A percentile compares a stretch with the other conserved stretches of the same genome.
These are phyloP conservation scores for Pseudorhiza aurosa DNA, from an alignment of 30 jellyfish, hydroid and myxozoan genomes.

Conservation along the genomic window DNA sequence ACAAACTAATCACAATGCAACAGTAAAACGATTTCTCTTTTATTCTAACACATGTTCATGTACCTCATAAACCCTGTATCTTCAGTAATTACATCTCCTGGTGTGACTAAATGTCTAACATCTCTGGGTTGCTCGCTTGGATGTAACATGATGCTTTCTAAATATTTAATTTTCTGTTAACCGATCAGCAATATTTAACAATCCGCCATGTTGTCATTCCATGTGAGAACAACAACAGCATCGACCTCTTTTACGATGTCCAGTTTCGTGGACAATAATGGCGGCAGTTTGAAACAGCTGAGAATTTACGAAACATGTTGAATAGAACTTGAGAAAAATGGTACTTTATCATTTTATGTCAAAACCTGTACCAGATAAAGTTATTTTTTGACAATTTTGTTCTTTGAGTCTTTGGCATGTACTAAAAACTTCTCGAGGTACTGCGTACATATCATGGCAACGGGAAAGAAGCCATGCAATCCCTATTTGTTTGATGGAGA, in stretches of 20 bases:
- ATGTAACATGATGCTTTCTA: neutral
- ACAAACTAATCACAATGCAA: too few species aligned
- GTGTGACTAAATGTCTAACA: slow-evolving; percentile 84
- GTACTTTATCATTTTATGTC: too few species aligned
- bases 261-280: slow-evolving; percentile 28
- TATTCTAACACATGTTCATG: too few species aligned
- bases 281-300: slow-evolving; percentile 9
- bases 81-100: slow-evolving; percentile 97
- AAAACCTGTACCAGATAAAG: too few species aligned
- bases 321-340: neutral
- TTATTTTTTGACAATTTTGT: too few species aligned
- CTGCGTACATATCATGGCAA: too few species aligned
- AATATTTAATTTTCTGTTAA: neutral
- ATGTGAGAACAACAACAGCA: slow-evolving; percentile 17
- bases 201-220: slow-evolving; percentile 21
- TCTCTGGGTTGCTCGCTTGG: slow-evolving; percentile 35
- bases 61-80: slow-evolving; percentile 97
- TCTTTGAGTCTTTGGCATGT: too few species aligned
- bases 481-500: too few species aligned
- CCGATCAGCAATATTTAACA: neutral
- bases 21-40: too few species aligned
- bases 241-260: neutral
- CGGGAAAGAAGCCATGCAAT: too few species aligned
- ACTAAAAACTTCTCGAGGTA: too few species aligned
- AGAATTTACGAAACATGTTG: neutral